Conservation (phyloP, 1,140 invertebrate species). For the Pissodes strobi region DNA sequence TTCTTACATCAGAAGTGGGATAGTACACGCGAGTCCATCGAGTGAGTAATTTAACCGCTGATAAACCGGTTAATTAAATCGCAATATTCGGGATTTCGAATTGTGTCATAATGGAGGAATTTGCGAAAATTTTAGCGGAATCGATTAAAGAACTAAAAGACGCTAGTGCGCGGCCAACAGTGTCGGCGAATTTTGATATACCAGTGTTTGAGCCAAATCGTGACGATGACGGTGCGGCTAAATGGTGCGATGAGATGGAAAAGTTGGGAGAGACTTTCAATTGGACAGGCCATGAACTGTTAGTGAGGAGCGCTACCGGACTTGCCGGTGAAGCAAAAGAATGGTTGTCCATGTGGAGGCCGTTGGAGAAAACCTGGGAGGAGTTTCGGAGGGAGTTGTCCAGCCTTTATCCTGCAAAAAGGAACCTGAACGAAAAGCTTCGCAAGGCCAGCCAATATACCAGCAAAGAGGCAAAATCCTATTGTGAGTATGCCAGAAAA, state of each 20-base stretch:
- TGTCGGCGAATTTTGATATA: neutral
- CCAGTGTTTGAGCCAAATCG: neutral
- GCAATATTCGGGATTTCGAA: no score
- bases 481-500: slow-evolving; percentile 24
- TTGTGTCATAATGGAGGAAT: neutral
- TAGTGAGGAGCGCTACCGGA: neutral
- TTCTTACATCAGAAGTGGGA: no score
- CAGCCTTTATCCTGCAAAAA: slow-evolving; percentile 7
- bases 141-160: neutral
- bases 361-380: neutral
- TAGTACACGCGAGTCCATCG: no score
- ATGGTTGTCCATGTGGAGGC: neutral
- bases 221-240: neutral
- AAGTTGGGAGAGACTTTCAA: no score
- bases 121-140: neutral
- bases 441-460: neutral
- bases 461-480: neutral
- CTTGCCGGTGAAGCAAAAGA: neutral
- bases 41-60: no score
- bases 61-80: no score
- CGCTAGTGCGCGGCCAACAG: neutral
- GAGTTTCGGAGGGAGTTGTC: neutral
- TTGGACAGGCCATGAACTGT: neutral
- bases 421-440: slow-evolving; percentile 1
- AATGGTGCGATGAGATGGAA: neutral